A percentile compares a stretch with the other conserved stretches of the same genome.
Conservation (phyloP, 1,140 invertebrate genomes). For the Calephelis nemesis region DNA sequence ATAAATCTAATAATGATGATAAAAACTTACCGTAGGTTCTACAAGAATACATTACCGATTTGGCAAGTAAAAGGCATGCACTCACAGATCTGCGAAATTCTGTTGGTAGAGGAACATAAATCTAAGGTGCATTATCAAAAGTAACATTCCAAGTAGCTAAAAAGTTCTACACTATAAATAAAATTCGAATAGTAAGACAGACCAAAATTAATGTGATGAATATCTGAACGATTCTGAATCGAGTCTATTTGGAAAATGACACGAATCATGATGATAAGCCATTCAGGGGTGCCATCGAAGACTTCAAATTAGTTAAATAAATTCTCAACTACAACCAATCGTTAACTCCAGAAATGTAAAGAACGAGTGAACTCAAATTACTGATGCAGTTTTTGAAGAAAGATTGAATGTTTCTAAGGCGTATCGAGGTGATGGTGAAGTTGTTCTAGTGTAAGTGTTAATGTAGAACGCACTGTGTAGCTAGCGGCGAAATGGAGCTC, state of each 20-base stretch:
- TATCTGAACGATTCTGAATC: conserved; percentile 38
- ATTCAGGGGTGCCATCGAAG: conserved; percentile 73
- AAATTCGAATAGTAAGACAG: conserved; percentile 59
- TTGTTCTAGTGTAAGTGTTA: conserved; percentile 43
- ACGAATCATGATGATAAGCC: conserved; percentile 73
- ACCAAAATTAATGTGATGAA: conserved; percentile 59
- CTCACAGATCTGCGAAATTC: conserved; percentile 4
- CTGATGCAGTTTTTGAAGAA: conserved; percentile 43
- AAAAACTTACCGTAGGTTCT: conserved; percentile 9
- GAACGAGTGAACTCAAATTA: conserved; percentile 41
- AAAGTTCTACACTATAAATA: conserved; percentile 59
- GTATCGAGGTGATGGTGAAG: conserved; percentile 39
- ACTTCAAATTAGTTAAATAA: conserved; percentile 63
- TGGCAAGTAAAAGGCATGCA: conserved; percentile 28
- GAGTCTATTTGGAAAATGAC: conserved; percentile 46
- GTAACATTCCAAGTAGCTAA: conserved; percentile 59
- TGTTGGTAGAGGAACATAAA: conserved; percentile 40
- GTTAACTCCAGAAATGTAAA: conserved; percentile 38
- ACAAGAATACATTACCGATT: conserved; percentile 39
- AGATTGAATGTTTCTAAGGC: conserved; percentile 26
- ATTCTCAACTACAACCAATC: conserved; percentile 60
- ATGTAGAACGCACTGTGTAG: conserved; percentile 35
- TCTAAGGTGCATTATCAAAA: conserved; percentile 70
- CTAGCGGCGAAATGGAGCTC: conserved; percentile 46
- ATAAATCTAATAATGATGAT: conserved; percentile 5